Percentiles rank a stretch among this genome's conserved stretches.
Conservation (phyloP, 2,113 vertebrate species). For the Apaloderma vittatum region DNA sequence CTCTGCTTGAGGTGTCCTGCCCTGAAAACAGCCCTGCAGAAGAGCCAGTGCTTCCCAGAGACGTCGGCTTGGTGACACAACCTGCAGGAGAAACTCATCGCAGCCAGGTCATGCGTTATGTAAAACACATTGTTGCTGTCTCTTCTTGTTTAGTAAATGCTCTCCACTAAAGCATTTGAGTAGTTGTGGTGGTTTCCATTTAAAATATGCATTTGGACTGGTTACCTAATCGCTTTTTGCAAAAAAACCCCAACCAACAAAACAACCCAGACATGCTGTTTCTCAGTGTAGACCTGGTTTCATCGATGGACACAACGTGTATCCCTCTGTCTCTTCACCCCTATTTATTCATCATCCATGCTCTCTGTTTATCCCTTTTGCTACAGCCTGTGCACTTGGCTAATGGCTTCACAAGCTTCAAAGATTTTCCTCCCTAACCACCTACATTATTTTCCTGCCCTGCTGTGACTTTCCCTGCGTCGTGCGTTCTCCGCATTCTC, state of each 20-base stretch:
- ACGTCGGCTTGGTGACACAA: not conserved
- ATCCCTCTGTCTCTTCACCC: not conserved
- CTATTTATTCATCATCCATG: not conserved
- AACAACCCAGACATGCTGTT: not conserved
- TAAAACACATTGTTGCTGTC: slow-evolving; percentile 24
- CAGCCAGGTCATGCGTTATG: not conserved
- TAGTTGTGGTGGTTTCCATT: slow-evolving; percentile 4
- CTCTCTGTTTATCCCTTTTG: slow-evolving; percentile 42
- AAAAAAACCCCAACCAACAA: not conserved
- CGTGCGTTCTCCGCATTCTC: not conserved
- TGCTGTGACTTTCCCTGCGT: not conserved
- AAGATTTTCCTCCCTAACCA: slow-evolving; percentile 12
- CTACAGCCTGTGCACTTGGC: not conserved
- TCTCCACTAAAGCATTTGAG: not conserved
- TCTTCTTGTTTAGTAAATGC: not conserved
- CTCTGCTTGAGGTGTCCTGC: not conserved
- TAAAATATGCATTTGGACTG: not conserved
- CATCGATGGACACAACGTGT: not conserved
- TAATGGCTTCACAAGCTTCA: slow-evolving; percentile 43
- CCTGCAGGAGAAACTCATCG: not conserved
- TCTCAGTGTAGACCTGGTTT: not conserved
- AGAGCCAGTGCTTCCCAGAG: accelerated
- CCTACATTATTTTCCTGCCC: slow-evolving; percentile 13
- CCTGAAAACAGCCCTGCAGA: not conserved
- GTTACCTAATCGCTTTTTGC: slow-evolving; percentile 9